phyloP scores from a whole-genome alignment of 1,140 invertebrate species.

The Camponotus pennsylvanicus region DNA sequence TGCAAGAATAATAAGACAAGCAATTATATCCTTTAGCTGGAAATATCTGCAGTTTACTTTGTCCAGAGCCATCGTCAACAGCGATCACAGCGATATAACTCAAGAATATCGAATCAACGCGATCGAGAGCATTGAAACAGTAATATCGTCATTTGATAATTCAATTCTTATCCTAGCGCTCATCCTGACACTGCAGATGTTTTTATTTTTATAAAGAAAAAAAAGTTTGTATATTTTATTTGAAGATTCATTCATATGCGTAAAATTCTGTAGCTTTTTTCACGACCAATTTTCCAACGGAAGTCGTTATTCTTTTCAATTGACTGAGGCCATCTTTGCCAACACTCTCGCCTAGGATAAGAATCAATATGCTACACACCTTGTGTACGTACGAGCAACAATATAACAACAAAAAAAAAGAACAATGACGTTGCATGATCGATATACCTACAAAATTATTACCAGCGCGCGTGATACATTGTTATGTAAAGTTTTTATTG shows the following conservation, averaged over 20 bases:
- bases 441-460: conserved; percentile 71
- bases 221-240: not conserved
- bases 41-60: not conserved
- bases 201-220: not conserved
- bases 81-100: not conserved
- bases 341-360: conserved; percentile 29
- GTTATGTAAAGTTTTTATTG: conserved; percentile 78
- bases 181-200: not conserved
- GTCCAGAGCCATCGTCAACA: not conserved
- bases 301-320: not conserved
- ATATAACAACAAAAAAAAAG: conserved; percentile 33
- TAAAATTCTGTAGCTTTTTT: not conserved
- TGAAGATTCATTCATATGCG: not conserved
- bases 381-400: conserved; percentile 55
- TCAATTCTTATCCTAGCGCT: conserved; percentile 36
- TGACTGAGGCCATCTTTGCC: not conserved
- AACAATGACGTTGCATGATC: conserved; percentile 67
- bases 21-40: not conserved
- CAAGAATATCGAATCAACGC: conserved; percentile 1
- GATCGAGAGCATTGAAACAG: conserved; percentile 2
- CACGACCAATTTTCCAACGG: not conserved
- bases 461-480: conserved; percentile 68
- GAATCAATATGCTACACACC: conserved; percentile 43
- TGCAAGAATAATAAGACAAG: not conserved
- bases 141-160: conserved; percentile 1